Percentiles rank a stretch among this genome's conserved stretches.
phyloP scores from a whole-genome alignment of 2,888 invertebrate species.

The Cheilosia vernalis region DNA sequence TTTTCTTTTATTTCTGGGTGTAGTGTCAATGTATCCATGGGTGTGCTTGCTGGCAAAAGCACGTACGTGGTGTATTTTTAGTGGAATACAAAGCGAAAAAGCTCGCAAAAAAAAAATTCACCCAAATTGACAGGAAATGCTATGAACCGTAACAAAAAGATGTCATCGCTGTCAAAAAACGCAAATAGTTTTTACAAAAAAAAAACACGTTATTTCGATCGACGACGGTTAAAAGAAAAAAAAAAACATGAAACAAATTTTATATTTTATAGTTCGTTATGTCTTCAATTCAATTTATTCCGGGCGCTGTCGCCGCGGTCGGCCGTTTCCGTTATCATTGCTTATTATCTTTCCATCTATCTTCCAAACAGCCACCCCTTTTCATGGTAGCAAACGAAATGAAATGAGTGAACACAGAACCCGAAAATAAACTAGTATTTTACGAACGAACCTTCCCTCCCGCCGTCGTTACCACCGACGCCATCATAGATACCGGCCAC shows the following conservation, averaged over 20 bases:
- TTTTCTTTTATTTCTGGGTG: slow-evolving; percentile 45
- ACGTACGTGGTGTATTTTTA: slow-evolving; percentile 56
- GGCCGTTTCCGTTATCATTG: slow-evolving; percentile 70
- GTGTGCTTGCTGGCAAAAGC: slow-evolving; percentile 24
- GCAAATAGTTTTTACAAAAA: slow-evolving; percentile 1
- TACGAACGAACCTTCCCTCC: slow-evolving; percentile 25
- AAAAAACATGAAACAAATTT: neutral
- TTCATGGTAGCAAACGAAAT: slow-evolving; percentile 68
- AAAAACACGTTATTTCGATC: slow-evolving; percentile 21
- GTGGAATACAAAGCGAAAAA: slow-evolving; percentile 34
- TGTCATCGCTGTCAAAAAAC: slow-evolving; percentile 10
- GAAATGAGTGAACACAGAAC: slow-evolving; percentile 69
- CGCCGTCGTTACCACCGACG: slow-evolving; percentile 12
- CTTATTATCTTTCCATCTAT: slow-evolving; percentile 68
- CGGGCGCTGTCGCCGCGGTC: slow-evolving; percentile 66
- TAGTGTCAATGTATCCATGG: slow-evolving; percentile 53
- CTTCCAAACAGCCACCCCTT: slow-evolving; percentile 68
- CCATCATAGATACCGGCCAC: neutral
- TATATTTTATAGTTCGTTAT: neutral
- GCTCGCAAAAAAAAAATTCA: slow-evolving; percentile 8
- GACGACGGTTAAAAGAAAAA: slow-evolving; percentile 12
- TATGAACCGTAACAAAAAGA: slow-evolving; percentile 25
- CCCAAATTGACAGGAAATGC: slow-evolving; percentile 44
- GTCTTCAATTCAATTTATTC: slow-evolving; percentile 54
- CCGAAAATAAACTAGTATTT: slow-evolving; percentile 70